phyloP scores from a whole-genome alignment of 2,888 invertebrate genomes.

The Drosophila pegasa region DNA sequence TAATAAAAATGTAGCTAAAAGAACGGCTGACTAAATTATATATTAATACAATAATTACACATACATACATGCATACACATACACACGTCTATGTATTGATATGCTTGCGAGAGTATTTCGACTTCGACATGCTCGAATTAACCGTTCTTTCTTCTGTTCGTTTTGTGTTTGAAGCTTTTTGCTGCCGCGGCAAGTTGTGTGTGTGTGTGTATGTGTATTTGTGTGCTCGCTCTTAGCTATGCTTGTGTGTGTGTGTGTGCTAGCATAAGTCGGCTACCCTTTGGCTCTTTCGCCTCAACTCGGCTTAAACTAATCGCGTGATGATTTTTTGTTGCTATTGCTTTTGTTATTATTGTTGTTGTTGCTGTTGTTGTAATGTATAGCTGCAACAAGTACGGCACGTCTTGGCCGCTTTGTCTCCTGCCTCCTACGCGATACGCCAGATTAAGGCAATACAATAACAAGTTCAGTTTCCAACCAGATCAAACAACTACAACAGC shows the following conservation, averaged over 20 bases:
- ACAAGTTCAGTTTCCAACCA: conserved; percentile 60
- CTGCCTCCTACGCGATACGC: conserved; percentile 47
- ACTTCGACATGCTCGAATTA: neutral
- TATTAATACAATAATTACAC: neutral
- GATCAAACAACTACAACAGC: conserved; percentile 43
- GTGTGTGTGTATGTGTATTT: conserved; percentile 7
- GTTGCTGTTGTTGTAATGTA: conserved; percentile 24
- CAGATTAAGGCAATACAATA: conserved; percentile 58
- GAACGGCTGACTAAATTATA: neutral
- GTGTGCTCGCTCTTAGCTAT: conserved; percentile 31
- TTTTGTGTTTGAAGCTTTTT: conserved; percentile 61
- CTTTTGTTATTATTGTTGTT: conserved; percentile 20
- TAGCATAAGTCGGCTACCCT: conserved; percentile 40
- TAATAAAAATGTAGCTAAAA: neutral
- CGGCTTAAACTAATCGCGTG: conserved; percentile 56
- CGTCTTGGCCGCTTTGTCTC: conserved; percentile 43
- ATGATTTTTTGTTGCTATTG: conserved; percentile 30
- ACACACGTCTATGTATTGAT: neutral
- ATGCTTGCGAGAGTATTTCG: neutral
- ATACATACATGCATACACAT: neutral
- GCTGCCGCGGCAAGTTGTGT: conserved; percentile 62
- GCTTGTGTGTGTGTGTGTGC: conserved; percentile 21
- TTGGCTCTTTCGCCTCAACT: conserved; percentile 47
- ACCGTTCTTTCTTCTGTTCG: conserved; percentile 43
- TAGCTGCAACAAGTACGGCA: conserved; percentile 51